A percentile compares a stretch with the other conserved stretches of the same genome.
Conservation (phyloP, 2,888 invertebrate genomes). For the Epistrophe eligans region DNA sequence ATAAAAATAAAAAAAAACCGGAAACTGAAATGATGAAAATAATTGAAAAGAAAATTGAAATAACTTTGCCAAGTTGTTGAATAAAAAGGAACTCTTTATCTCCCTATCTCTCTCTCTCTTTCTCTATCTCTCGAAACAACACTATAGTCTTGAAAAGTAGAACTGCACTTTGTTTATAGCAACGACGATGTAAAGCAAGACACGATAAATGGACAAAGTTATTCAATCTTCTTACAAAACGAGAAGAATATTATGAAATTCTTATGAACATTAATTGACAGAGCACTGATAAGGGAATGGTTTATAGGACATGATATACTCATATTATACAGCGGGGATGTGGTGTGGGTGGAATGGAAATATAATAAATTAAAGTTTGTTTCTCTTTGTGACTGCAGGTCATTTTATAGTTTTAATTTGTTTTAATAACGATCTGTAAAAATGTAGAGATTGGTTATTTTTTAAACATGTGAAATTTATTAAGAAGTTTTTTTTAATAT, state of each 20-base stretch:
- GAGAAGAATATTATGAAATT: constrained; percentile 47
- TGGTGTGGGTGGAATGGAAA: neutral
- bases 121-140: neutral
- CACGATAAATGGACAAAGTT: constrained; percentile 63
- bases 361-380: constrained; percentile 16
- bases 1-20: constrained; percentile 17
- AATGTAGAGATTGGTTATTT: no score
- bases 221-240: constrained; percentile 60
- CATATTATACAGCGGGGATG: no score
- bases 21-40: constrained; percentile 68
- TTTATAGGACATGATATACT: constrained; percentile 8
- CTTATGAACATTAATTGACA: constrained; percentile 70
- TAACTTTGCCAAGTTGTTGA: constrained; percentile 47
- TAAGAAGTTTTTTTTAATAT: no score
- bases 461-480: no score
- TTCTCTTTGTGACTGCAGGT: constrained; percentile 21
- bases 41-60: constrained; percentile 72
- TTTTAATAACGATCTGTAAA: no score
- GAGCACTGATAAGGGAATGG: constrained; percentile 44
- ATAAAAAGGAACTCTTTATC: neutral
- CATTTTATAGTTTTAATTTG: constrained; percentile 36
- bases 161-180: constrained; percentile 29
- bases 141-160: neutral
- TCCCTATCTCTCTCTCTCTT: neutral
- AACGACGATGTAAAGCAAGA: constrained; percentile 27